Evolutionary conservation across 1,140 invertebrate genomes (phyloP).

Genomic region (Papilio glaucus): DNA sequence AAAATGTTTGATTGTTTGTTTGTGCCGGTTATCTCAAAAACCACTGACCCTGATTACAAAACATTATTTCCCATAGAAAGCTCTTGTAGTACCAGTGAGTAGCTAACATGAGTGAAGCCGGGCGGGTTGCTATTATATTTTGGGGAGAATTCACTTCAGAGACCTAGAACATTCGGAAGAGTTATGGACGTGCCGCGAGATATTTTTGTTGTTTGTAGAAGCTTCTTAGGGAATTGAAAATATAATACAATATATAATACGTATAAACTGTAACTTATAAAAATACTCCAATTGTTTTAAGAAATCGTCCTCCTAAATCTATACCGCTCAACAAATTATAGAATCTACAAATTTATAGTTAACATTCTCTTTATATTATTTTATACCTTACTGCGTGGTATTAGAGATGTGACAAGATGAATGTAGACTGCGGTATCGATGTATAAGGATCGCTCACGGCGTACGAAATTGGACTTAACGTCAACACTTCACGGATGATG

Average conservation of each 20-base stretch:
- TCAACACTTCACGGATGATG: conserved; percentile 72
- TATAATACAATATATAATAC: background rate
- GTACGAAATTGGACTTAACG: conserved; percentile 75
- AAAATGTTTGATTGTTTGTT: too few relatives aligned
- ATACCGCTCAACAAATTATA: conserved; percentile 23
- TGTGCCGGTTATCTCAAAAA: too few relatives aligned
- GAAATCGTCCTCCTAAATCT: background rate
- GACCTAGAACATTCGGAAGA: too few relatives aligned
- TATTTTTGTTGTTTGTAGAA: background rate
- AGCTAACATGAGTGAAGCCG: too few relatives aligned
- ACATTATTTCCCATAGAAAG: too few relatives aligned
- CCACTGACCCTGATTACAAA: too few relatives aligned
- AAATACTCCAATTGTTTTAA: conserved; percentile 22
- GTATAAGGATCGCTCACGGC: conserved; percentile 38
- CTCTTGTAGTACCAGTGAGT: too few relatives aligned
- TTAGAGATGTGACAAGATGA: conserved; percentile 28
- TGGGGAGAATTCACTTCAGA: too few relatives aligned
- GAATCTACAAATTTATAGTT: conserved; percentile 41
- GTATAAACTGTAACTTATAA: too few relatives aligned
- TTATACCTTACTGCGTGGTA: conserved; percentile 41
- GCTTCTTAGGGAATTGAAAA: background rate
- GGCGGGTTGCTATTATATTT: too few relatives aligned
- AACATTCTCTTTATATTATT: conserved; percentile 35
- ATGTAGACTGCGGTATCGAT: conserved; percentile 57
- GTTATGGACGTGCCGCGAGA: too few relatives aligned